phyloP scores from a whole-genome alignment of 2,888 invertebrate genomes.

The Rosalia funebris region DNA sequence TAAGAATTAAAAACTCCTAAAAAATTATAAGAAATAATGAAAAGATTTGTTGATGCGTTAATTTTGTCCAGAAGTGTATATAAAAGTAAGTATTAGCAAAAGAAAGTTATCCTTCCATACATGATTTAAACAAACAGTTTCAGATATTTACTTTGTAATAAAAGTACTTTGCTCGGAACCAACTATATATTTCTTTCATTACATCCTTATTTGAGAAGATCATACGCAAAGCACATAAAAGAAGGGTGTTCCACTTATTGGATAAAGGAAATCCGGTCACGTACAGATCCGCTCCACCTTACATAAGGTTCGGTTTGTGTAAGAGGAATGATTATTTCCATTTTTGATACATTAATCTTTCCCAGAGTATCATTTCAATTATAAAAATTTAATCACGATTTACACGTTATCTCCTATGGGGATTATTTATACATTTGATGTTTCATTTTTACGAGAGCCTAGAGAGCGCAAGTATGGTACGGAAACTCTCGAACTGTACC shows the following conservation, averaged over 20 bases:
- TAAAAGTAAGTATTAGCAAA: too few species aligned
- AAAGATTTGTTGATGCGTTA: too few species aligned
- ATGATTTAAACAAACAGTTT: too few species aligned
- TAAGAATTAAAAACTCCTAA: too few species aligned
- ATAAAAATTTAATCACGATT: constrained; percentile 21
- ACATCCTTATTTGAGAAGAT: not conserved
- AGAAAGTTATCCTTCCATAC: too few species aligned
- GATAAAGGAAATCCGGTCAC: constrained; percentile 8
- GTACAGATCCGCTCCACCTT: constrained; percentile 3
- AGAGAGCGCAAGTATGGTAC: too few species aligned
- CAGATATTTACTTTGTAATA: not conserved
- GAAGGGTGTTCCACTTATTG: constrained; percentile 9
- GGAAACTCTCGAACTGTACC: not conserved
- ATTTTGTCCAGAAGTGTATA: too few species aligned
- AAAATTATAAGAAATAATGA: too few species aligned
- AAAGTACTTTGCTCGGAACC: not conserved
- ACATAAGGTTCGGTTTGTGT: not conserved
- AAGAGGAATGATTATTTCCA: constrained; percentile 14
- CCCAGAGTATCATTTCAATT: constrained; percentile 9
- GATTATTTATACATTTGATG: constrained; percentile 17
- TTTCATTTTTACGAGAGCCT: not conserved
- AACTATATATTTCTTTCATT: constrained; percentile 6
- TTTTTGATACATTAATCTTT: constrained; percentile 24
- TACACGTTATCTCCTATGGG: constrained; percentile 7
- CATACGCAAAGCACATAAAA: constrained; percentile 5